These are phyloP conservation scores for Gobio occitaniae DNA, from an alignment of 2,797 vertebrate genomes.

Conservation along the genomic window DNA sequence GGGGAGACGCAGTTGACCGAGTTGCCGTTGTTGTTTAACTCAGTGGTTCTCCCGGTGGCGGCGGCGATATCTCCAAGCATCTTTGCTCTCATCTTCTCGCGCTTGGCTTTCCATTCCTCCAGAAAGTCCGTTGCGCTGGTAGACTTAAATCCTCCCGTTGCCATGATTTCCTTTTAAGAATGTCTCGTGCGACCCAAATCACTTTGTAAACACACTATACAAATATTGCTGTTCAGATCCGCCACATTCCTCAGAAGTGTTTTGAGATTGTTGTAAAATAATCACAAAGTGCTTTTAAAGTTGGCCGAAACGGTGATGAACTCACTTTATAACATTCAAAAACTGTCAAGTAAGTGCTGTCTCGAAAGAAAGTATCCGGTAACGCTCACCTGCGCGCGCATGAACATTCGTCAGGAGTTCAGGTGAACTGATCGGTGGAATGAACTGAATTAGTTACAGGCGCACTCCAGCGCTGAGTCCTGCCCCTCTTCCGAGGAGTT, in stretches of 20 bases:
- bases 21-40: slow-evolving; percentile 71
- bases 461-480: slow-evolving; percentile 49
- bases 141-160: slow-evolving; percentile 90
- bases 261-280: background rate
- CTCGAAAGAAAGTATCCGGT: background rate
- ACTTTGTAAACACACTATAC: slow-evolving; percentile 13
- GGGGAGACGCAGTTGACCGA: slow-evolving; percentile 67
- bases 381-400: slow-evolving; percentile 42
- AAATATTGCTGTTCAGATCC: slow-evolving; percentile 53
- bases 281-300: background rate
- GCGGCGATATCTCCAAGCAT: slow-evolving; percentile 83
- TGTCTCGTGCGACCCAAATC: background rate
- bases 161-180: slow-evolving; percentile 79
- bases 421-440: slow-evolving; percentile 46
- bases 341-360: background rate
- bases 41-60: slow-evolving; percentile 65
- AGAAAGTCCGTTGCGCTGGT: slow-evolving; percentile 89
- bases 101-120: slow-evolving; percentile 97
- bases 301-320: background rate
- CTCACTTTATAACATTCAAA: background rate
- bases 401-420: slow-evolving; percentile 38
- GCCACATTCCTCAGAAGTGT: slow-evolving; percentile 70
- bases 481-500: slow-evolving; percentile 60
- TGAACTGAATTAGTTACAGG: slow-evolving; percentile 46
- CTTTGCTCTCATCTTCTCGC: slow-evolving; percentile 96